A percentile compares a stretch with the other conserved stretches of the same genome.
Conservation (phyloP, 2,113 vertebrate genomes). For the Notothenia rossii region DNA sequence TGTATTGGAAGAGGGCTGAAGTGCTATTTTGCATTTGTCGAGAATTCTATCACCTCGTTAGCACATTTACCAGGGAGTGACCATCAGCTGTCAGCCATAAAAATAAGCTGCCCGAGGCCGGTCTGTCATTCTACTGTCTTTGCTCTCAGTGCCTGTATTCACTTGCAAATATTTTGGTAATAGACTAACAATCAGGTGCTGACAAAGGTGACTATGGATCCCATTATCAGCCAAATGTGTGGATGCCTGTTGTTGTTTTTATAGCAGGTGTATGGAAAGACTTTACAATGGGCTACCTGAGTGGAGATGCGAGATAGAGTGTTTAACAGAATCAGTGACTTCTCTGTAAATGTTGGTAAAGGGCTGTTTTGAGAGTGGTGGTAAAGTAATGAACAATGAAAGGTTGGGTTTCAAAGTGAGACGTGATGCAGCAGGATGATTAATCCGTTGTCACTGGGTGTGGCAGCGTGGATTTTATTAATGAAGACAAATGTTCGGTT, state of each 20-base stretch:
- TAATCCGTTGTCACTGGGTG: not conserved
- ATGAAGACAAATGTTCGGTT: slow-evolving; percentile 7
- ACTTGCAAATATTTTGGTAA: slow-evolving; percentile 61
- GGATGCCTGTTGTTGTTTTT: slow-evolving; percentile 13
- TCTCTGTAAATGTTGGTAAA: not conserved
- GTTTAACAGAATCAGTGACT: not conserved
- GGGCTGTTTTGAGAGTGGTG: not conserved
- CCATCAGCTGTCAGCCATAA: slow-evolving; percentile 62
- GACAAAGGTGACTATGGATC: slow-evolving; percentile 13
- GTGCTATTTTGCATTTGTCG: slow-evolving; percentile 63
- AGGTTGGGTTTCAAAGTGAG: slow-evolving; percentile 1
- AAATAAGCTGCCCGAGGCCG: slow-evolving; percentile 44
- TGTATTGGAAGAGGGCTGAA: slow-evolving; percentile 38
- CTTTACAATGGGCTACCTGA: no score
- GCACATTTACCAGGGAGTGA: slow-evolving; percentile 65
- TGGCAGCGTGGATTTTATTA: not conserved
- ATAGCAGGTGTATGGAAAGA: not conserved
- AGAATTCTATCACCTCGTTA: slow-evolving; percentile 69
- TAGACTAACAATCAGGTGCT: slow-evolving; percentile 34
- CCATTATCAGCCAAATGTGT: slow-evolving; percentile 10
- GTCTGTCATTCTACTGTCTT: slow-evolving; percentile 27
- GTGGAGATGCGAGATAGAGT: no score
- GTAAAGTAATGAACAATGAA: slow-evolving; percentile 7
- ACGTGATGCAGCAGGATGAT: slow-evolving; percentile 11
- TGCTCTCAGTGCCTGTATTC: slow-evolving; percentile 48